phyloP scores from a whole-genome alignment of 2,113 vertebrate species.

The Psittacus erithacus region DNA sequence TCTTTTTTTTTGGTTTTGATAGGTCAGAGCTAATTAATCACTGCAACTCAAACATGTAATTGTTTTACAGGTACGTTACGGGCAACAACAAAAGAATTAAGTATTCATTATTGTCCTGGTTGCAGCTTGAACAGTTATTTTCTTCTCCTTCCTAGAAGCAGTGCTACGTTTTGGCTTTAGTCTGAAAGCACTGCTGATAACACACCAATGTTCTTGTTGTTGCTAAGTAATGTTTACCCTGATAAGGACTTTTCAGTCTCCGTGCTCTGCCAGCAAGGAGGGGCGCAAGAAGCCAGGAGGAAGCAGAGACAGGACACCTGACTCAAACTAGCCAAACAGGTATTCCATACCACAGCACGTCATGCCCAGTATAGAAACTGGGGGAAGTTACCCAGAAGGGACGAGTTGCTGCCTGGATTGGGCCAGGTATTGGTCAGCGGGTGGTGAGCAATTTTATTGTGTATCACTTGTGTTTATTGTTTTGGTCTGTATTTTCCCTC shows the following conservation, averaged over 20 bases:
- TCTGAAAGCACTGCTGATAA: neutral
- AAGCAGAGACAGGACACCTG: neutral
- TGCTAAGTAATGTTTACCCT: neutral
- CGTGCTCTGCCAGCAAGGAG: neutral
- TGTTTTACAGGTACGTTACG: neutral
- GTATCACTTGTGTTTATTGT: neutral
- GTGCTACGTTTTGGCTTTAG: neutral
- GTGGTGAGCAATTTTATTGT: neutral
- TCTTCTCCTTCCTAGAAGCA: neutral
- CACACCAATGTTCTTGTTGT: neutral
- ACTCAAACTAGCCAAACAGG: neutral
- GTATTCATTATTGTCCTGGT: neutral
- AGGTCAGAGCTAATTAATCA: neutral
- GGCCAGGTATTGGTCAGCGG: neutral
- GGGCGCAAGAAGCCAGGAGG: neutral
- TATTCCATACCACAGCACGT: neutral
- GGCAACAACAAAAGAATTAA: neutral
- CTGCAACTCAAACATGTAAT: neutral
- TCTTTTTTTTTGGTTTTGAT: neutral
- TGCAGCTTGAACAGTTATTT: neutral
- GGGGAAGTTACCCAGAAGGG: neutral
- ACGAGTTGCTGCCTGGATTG: neutral
- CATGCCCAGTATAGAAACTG: neutral
- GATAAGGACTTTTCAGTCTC: neutral
- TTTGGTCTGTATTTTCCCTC: neutral